Evolutionary conservation across 2,888 invertebrate genomes (phyloP), one percentile per base, ranked within the genome.

Genomic region (Sinodicranocentrus sp.): DNA sequence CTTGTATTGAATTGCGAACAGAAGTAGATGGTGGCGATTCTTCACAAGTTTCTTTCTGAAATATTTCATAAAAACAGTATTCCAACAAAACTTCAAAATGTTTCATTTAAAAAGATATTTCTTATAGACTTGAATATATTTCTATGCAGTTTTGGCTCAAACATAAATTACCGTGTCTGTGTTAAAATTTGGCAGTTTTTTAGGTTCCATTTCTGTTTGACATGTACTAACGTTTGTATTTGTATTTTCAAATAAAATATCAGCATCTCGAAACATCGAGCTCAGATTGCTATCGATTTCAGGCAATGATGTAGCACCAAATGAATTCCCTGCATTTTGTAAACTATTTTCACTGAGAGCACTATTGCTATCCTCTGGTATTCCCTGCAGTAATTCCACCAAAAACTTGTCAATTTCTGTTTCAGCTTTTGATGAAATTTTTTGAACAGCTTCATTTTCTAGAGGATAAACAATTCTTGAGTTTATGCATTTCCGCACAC

Each of bases 321-420:
- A 6, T 63, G 28, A 17, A 63, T 39, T 44, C 25, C 21, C 71
- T 10, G 17, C 8, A 15, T 21, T 23, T 26, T 6, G 44, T 23
- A 71, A 23, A 3, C 59, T 59, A 0, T 25, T 19, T 10, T 57
- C 76, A 57, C 33, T 25, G 17, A 52, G 44, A 1, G 39, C n/a
- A 17, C 59, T 43, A 39, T 48, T 52, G 13, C 68, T 52, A 28
- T 72, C 80, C 5, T 71, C 71, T 17, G 63, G 76, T 17, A 77
- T 68, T 28, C 84, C 85, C 28, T 73, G 65, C 10, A 86, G 70
- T 2, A 86, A 52, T 2, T 86, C 85, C 17, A 68, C 61, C 57
- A 86, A 57, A 75, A 84, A 86, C 25, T 54, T 82, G 28, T 86
- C 84, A 57, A 86, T 82, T 77, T 80, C 84, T 8, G 57, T 65